phyloP scores from a whole-genome alignment of 2,888 invertebrate genomes.

The Lymantria dispar region DNA sequence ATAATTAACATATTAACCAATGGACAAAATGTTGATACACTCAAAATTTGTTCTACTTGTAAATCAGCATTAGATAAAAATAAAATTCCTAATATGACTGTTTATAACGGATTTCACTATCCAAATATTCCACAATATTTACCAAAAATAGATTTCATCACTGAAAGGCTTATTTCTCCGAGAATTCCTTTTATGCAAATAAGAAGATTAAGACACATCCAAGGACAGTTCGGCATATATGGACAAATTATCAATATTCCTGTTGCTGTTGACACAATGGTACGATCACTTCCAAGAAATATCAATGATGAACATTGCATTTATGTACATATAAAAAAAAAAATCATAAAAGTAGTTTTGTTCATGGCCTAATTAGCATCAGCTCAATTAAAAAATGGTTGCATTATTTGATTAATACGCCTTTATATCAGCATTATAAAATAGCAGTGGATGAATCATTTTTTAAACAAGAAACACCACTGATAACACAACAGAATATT shows the following conservation, averaged over 20 bases:
- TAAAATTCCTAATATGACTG: not conserved
- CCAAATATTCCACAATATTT: not conserved
- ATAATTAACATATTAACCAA: too few species aligned
- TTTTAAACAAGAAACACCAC: not conserved
- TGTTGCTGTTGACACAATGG: not conserved
- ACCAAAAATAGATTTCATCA: not conserved
- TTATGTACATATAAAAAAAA: not conserved
- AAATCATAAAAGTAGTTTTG: not conserved
- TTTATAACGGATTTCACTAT: not conserved
- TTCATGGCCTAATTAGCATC: not conserved
- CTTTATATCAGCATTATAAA: not conserved
- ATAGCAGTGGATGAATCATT: not conserved
- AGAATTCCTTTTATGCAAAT: slow-evolving; percentile 1
- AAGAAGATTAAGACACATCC: not conserved
- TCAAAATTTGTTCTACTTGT: not conserved
- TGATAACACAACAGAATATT: not conserved
- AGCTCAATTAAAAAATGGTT: not conserved
- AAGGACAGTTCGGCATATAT: not conserved
- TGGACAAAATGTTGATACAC: too few species aligned
- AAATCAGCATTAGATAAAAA: not conserved
- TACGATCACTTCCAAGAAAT: not conserved
- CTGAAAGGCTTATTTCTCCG: not conserved
- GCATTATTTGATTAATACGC: not conserved
- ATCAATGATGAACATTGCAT: slow-evolving; percentile 24
- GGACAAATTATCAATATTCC: slow-evolving; percentile 1